These are phyloP conservation scores for Ammospiza maritima DNA, from an alignment of 2,797 vertebrate species.

Conservation along the genomic window DNA sequence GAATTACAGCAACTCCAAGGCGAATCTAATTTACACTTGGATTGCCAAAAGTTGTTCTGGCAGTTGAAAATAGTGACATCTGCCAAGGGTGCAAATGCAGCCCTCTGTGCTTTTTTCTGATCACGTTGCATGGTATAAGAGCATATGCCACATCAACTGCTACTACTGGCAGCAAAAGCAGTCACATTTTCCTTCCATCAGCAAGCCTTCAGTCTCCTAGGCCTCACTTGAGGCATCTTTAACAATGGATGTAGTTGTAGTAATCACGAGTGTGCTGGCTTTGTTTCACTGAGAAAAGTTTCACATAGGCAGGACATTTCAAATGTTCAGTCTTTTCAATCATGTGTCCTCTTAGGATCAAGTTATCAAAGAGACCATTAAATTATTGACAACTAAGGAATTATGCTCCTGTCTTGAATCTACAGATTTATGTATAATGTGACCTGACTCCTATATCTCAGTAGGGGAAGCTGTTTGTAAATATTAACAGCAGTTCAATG, in stretches of 20 bases:
- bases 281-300: not conserved
- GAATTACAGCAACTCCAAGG: not conserved
- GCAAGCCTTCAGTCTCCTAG: not conserved
- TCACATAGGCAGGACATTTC: not conserved
- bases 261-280: not conserved
- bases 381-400: not conserved
- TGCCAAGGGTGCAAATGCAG: conserved; percentile 35
- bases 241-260: not conserved
- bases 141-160: conserved; percentile 1
- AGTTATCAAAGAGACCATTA: not conserved
- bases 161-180: not conserved
- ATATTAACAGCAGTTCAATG: not conserved
- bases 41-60: conserved; percentile 30
- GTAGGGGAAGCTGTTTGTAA: not conserved
- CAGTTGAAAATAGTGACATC: conserved; percentile 8
- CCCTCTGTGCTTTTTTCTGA: not conserved
- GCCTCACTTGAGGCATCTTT: not conserved
- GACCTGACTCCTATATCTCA: not conserved
- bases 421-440: not conserved
- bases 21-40: conserved; percentile 32
- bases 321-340: not conserved
- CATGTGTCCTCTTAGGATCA: not conserved
- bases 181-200: not conserved
- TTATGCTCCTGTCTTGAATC: not conserved
- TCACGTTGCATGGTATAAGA: not conserved